Percentiles rank a stretch among this genome's conserved stretches.
These are phyloP conservation scores for Microplitis manilae DNA, from an alignment of 2,888 invertebrate genomes.

Conservation along the genomic window DNA sequence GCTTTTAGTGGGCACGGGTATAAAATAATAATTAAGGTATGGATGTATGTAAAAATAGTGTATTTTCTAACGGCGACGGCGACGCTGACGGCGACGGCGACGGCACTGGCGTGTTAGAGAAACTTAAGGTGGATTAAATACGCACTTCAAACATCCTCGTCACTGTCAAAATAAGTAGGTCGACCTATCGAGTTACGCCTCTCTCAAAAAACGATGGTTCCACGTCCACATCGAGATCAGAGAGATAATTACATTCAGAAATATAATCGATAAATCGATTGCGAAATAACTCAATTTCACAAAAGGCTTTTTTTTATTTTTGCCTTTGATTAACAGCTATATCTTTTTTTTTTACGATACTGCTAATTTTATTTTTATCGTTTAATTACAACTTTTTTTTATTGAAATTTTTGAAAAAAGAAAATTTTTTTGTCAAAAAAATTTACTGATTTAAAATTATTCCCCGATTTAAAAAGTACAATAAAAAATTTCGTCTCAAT, in stretches of 20 bases:
- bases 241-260: slow-evolving; percentile 32
- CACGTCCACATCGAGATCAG: slow-evolving; percentile 42
- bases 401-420: neutral
- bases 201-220: slow-evolving; percentile 39
- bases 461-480: too few species aligned
- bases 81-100: too few species aligned
- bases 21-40: neutral
- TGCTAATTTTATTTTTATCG: neutral
- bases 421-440: neutral
- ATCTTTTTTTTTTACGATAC: neutral
- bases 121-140: slow-evolving; percentile 35
- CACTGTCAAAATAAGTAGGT: slow-evolving; percentile 44
- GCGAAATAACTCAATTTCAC: slow-evolving; percentile 11
- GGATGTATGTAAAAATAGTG: neutral
- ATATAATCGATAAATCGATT: slow-evolving; percentile 14
- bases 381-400: neutral
- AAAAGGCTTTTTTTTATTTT: neutral
- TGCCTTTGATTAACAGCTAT: neutral
- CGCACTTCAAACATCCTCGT: slow-evolving; percentile 39
- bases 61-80: slow-evolving; percentile 27
- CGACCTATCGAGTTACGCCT: slow-evolving; percentile 43
- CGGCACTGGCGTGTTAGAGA: slow-evolving; percentile 26
- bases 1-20: too few species aligned
- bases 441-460: too few species aligned
- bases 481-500: too few species aligned